Evolutionary conservation across 1,140 invertebrate species (phyloP).

Genomic region (Callitettix versicolor): DNA sequence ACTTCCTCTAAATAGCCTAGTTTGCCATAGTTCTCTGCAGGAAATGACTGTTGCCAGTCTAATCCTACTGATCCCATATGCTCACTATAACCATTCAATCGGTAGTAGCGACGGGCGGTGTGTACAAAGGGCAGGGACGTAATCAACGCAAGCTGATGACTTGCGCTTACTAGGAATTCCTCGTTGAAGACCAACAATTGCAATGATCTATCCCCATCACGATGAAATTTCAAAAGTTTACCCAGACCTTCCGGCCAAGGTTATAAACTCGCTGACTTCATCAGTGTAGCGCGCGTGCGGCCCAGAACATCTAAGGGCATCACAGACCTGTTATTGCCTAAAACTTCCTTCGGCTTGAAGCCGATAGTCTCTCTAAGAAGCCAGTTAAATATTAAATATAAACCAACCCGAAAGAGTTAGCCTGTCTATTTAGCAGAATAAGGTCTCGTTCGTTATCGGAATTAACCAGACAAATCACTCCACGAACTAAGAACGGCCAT

Average conservation of each 20-base stretch:
- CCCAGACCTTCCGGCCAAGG: constrained; percentile 56
- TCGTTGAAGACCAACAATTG: constrained; percentile 71
- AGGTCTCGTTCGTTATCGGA: constrained; percentile 74
- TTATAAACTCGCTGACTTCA: constrained; percentile 54
- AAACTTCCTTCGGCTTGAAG: constrained; percentile 63
- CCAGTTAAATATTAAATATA: no score
- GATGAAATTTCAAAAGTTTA: constrained; percentile 63
- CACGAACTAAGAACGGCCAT: constrained; percentile 85
- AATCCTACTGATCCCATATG: constrained; percentile 46
- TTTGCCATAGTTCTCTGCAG: constrained; percentile 39
- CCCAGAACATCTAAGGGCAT: constrained; percentile 36
- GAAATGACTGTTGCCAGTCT: constrained; percentile 35
- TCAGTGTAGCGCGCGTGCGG: constrained; percentile 46
- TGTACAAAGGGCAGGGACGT: no score
- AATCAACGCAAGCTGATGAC: constrained; percentile 63
- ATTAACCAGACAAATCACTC: constrained; percentile 59
- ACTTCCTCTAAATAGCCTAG: constrained; percentile 66
- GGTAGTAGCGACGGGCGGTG: constrained; percentile 61
- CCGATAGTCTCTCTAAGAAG: constrained; percentile 57
- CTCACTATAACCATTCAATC: constrained; percentile 73
- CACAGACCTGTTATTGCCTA: constrained; percentile 22
- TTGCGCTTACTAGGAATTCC: constrained; percentile 79
- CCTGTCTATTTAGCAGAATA: constrained; percentile 55
- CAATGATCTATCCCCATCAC: constrained; percentile 72
- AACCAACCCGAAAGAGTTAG: background rate